A percentile compares a stretch with the other conserved stretches of the same genome.
These are phyloP conservation scores for Drosophila anomelani DNA, from an alignment of 2,888 invertebrate genomes.

Conservation along the genomic window DNA sequence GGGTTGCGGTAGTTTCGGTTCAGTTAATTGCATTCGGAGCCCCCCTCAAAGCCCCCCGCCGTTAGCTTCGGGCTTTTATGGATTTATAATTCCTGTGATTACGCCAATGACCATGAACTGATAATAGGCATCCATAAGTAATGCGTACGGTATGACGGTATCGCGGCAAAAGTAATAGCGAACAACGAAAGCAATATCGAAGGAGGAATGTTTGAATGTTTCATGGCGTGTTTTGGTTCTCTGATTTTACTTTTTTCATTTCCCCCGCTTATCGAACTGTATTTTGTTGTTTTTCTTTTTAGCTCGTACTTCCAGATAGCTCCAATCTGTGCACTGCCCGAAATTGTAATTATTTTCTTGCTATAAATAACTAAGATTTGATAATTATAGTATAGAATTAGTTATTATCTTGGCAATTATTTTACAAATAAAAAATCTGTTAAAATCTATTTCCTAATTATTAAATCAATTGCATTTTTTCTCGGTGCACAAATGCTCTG, in stretches of 20 bases:
- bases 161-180: constrained; percentile 9
- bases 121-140: constrained; percentile 30
- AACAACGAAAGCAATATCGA: constrained; percentile 10
- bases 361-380: not conserved
- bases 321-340: constrained; percentile 2
- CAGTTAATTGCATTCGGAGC: constrained; percentile 24
- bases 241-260: constrained; percentile 7
- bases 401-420: not conserved
- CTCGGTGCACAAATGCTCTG: not conserved
- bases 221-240: constrained; percentile 34
- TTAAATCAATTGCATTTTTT: not conserved
- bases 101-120: constrained; percentile 44
- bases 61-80: constrained; percentile 15
- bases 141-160: constrained; percentile 16
- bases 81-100: constrained; percentile 45
- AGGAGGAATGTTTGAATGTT: constrained; percentile 17
- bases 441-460: too few relatives aligned
- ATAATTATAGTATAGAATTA: not conserved
- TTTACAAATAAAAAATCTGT: not conserved
- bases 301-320: not conserved
- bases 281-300: not conserved
- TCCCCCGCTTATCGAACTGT: constrained; percentile 25
- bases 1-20: constrained; percentile 25
- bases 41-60: not conserved
- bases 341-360: not conserved